Percentiles rank a stretch among this genome's conserved stretches.
Evolutionary conservation across 2,797 vertebrate species (phyloP).

Genomic region (Tachyglossus aculeatus): DNA sequence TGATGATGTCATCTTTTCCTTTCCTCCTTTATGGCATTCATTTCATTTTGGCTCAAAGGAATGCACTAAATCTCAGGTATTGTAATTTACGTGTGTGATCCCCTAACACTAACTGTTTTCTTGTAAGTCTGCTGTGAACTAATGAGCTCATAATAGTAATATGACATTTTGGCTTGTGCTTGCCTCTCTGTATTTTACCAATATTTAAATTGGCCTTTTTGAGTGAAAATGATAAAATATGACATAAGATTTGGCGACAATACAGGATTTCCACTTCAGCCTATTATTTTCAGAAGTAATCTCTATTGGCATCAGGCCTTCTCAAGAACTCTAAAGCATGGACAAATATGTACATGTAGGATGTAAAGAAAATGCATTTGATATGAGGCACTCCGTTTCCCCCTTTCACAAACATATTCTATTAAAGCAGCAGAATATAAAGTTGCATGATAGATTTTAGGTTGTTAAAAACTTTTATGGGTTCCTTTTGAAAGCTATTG

Average conservation of each 20-base stretch:
- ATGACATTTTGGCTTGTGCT: conserved; percentile 24
- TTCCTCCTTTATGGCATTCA: conserved; percentile 88
- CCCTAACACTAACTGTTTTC: conserved; percentile 62
- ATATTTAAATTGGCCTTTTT: not conserved
- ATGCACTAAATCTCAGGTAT: conserved; percentile 98
- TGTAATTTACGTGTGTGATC: conserved; percentile 82
- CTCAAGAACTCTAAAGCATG: too few species aligned
- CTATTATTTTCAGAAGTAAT: not conserved
- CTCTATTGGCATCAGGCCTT: too few species aligned
- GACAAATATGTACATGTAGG: too few species aligned
- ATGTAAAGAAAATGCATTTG: not conserved
- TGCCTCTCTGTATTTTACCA: conserved; percentile 27
- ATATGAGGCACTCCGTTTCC: not conserved
- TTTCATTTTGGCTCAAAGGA: conserved; percentile 93
- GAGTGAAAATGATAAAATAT: not conserved
- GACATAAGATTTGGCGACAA: conserved; percentile 1
- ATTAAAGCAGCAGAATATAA: too few species aligned
- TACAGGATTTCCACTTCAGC: not conserved
- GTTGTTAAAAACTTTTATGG: not conserved
- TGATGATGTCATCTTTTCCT: conserved; percentile 93
- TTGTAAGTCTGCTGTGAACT: conserved; percentile 57
- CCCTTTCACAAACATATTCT: not conserved
- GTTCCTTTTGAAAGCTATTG: not conserved
- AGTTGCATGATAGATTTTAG: not conserved
- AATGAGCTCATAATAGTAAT: conserved; percentile 46